A percentile compares a stretch with the other conserved stretches of the same genome.
Evolutionary conservation across 2,888 invertebrate genomes (phyloP).

Genomic region (Drosophila longiperda): DNA sequence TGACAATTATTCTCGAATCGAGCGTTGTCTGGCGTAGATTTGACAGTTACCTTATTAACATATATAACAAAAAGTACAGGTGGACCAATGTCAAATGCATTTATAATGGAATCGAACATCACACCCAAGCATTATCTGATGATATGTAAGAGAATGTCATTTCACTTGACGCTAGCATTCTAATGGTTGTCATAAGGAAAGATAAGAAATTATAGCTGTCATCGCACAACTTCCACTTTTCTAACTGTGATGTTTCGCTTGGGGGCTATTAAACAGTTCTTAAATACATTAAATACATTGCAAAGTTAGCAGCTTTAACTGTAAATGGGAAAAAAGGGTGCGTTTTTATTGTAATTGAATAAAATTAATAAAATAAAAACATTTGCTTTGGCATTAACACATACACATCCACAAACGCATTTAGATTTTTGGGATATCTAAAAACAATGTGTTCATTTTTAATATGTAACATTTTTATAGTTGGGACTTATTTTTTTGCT

Average conservation of each 20-base stretch:
- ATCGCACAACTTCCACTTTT: background rate
- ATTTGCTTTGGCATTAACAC: background rate
- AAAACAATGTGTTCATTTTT: conserved; percentile 2
- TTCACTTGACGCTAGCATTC: background rate
- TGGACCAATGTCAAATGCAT: conserved; percentile 1
- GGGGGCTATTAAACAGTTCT: background rate
- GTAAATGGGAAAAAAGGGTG: background rate
- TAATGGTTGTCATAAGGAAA: background rate
- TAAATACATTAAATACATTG: background rate
- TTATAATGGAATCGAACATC: conserved; percentile 1
- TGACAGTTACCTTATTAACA: background rate
- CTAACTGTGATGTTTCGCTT: background rate
- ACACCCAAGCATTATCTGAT: background rate
- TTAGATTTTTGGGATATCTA: background rate
- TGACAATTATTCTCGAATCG: conserved; percentile 11
- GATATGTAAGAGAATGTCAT: background rate
- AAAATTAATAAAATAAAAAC: background rate
- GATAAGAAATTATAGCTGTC: background rate
- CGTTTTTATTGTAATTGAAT: background rate
- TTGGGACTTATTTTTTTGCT: background rate
- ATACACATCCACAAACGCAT: background rate
- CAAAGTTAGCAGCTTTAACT: background rate
- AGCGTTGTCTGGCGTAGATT: conserved; percentile 1
- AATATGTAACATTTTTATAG: background rate
- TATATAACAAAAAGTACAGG: background rate